These are phyloP conservation scores for Drosophila tristis DNA, from an alignment of 1,140 invertebrate species.

Conservation along the genomic window DNA sequence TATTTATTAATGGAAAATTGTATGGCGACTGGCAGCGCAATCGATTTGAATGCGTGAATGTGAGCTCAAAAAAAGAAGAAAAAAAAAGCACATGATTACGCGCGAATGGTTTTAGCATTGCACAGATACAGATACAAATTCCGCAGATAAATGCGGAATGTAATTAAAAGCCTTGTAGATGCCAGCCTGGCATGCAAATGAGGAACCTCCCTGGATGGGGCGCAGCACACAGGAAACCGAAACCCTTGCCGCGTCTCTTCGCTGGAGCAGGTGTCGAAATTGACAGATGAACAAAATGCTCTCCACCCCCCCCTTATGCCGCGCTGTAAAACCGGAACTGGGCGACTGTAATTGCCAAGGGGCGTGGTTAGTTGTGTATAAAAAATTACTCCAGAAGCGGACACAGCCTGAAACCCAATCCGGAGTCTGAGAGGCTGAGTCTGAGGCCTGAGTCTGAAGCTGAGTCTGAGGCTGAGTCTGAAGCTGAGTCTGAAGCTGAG, in stretches of 20 bases:
- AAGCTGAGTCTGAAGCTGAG: slow-evolving; percentile 10
- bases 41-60: slow-evolving; percentile 41
- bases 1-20: slow-evolving; percentile 71
- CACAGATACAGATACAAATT: not conserved
- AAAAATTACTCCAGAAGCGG: slow-evolving; percentile 30
- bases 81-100: slow-evolving; percentile 16
- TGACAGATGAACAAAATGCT: slow-evolving; percentile 69
- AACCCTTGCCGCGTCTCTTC: slow-evolving; percentile 12
- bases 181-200: slow-evolving; percentile 24
- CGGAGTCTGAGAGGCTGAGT: slow-evolving; percentile 1
- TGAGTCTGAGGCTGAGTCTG: slow-evolving; percentile 42
- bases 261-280: slow-evolving; percentile 75
- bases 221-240: slow-evolving; percentile 11
- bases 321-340: slow-evolving; percentile 36
- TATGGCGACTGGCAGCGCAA: slow-evolving; percentile 44
- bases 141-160: no score
- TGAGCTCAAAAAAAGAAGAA: slow-evolving; percentile 36
- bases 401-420: slow-evolving; percentile 25
- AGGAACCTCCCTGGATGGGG: slow-evolving; percentile 22
- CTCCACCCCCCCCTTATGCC: not conserved
- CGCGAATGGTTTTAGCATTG: slow-evolving; percentile 34
- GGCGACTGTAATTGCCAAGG: slow-evolving; percentile 44
- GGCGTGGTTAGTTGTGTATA: slow-evolving; percentile 42
- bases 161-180: slow-evolving; percentile 1
- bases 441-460: slow-evolving; percentile 6